Conservation (phyloP, 2,888 invertebrate species). For the Amaurobius ferox region DNA sequence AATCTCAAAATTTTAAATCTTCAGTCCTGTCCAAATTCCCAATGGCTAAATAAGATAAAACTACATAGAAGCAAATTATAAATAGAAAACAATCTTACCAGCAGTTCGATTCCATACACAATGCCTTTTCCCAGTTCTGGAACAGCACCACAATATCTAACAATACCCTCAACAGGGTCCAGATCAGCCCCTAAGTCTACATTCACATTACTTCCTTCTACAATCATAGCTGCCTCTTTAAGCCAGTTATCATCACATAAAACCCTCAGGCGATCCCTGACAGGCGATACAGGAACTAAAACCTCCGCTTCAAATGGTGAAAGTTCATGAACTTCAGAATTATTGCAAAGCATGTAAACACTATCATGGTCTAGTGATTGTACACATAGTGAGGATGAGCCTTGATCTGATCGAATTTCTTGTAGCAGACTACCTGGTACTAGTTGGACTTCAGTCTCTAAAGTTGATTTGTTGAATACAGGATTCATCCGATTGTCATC, state of each 20-base stretch:
- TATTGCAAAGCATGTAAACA: slow-evolving; percentile 61
- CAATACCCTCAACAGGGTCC: slow-evolving; percentile 69
- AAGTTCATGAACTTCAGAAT: slow-evolving; percentile 62
- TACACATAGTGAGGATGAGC: slow-evolving; percentile 56
- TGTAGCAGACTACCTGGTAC: slow-evolving; percentile 66
- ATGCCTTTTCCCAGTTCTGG: slow-evolving; percentile 72
- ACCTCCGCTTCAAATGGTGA: slow-evolving; percentile 69
- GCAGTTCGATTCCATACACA: slow-evolving; percentile 66
- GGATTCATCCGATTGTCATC: slow-evolving; percentile 54
- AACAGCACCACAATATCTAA: slow-evolving; percentile 66
- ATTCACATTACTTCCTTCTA: slow-evolving; percentile 67
- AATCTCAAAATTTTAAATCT: too few species aligned
- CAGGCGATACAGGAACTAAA: slow-evolving; percentile 65
- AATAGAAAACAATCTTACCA: slow-evolving; percentile 39
- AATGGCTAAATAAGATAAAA: too few species aligned
- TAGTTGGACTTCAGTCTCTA: slow-evolving; percentile 71
- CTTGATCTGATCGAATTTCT: slow-evolving; percentile 32
- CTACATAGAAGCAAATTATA: too few species aligned
- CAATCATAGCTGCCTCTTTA: slow-evolving; percentile 69
- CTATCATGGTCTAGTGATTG: slow-evolving; percentile 70
- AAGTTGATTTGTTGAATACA: slow-evolving; percentile 29
- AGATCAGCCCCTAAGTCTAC: slow-evolving; percentile 65
- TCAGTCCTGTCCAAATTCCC: too few species aligned
- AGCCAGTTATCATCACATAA: slow-evolving; percentile 54
- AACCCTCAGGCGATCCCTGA: slow-evolving; percentile 68